Conservation (phyloP, 2,888 invertebrate genomes). For the Phorcus lineatus region DNA sequence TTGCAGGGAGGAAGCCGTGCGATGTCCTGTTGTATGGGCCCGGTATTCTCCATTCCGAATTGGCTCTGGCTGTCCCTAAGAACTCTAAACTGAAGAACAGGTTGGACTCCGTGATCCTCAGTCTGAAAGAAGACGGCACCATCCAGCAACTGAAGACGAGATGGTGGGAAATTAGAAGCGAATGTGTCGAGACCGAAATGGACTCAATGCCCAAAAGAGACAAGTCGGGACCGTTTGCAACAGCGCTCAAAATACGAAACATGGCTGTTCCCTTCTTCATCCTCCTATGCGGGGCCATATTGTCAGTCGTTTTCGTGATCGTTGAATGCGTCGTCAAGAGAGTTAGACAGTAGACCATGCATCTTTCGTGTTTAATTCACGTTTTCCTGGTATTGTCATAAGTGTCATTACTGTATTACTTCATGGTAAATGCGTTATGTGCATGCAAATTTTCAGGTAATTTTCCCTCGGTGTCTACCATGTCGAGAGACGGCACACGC, state of each 20-base stretch:
- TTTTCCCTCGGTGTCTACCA: too few relatives aligned
- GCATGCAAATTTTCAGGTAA: too few relatives aligned
- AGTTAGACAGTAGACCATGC: not conserved
- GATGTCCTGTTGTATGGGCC: conserved; percentile 39
- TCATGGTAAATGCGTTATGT: too few relatives aligned
- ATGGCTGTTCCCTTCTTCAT: not conserved
- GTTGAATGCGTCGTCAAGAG: conserved; percentile 4
- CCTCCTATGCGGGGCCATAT: not conserved
- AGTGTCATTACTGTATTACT: too few relatives aligned
- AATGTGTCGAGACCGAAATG: not conserved
- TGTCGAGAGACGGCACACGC: too few relatives aligned
- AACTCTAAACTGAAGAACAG: not conserved
- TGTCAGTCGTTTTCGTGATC: not conserved
- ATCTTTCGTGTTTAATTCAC: too few relatives aligned
- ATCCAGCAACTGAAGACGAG: not conserved
- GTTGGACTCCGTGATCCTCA: not conserved
- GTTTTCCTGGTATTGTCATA: too few relatives aligned
- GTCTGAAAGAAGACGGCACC: not conserved
- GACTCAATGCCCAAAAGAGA: too few relatives aligned
- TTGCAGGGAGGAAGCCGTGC: conserved; percentile 30
- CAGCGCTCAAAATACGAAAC: not conserved
- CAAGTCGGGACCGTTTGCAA: too few relatives aligned
- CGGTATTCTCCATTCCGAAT: not conserved
- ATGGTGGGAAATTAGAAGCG: not conserved
- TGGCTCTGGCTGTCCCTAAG: not conserved